Percentiles rank a stretch among this genome's conserved stretches.
phyloP scores from a whole-genome alignment of 2,797 vertebrate species.

The Pipistrellus pygmaeus region DNA sequence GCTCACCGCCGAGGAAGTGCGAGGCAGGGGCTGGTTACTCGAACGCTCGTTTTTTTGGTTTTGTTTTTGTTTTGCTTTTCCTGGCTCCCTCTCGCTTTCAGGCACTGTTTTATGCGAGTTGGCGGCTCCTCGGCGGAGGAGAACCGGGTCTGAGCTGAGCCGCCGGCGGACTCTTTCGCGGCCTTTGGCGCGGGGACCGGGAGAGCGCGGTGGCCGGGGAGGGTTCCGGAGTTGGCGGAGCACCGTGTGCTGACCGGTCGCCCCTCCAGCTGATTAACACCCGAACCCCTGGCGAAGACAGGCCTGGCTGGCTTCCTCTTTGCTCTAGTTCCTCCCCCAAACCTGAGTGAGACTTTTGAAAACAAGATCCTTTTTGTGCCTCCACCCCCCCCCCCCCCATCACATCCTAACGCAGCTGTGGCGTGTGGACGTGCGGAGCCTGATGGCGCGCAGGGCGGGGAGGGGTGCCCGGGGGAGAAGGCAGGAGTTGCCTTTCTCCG shows the following conservation, averaged over 20 bases:
- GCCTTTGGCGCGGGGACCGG: not conserved
- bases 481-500: slow-evolving; percentile 30
- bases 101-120: slow-evolving; percentile 70
- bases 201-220: not conserved
- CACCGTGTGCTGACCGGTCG: slow-evolving; percentile 49
- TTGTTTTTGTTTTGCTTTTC: slow-evolving; percentile 2
- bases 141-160: slow-evolving; percentile 28
- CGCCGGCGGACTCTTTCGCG: not conserved
- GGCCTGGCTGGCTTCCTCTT: slow-evolving; percentile 77
- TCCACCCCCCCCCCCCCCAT: not conserved
- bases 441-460: slow-evolving; percentile 75
- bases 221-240: slow-evolving; percentile 59
- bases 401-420: slow-evolving; percentile 75
- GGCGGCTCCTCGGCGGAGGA: not conserved
- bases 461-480: not conserved
- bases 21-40: slow-evolving; percentile 31
- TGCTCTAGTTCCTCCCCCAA: slow-evolving; percentile 73
- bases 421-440: slow-evolving; percentile 76
- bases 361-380: slow-evolving; percentile 81
- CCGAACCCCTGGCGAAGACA: slow-evolving; percentile 53
- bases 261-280: slow-evolving; percentile 29
- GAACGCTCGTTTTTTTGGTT: not conserved
- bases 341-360: slow-evolving; percentile 81
- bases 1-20: slow-evolving; percentile 31
- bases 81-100: slow-evolving; percentile 29